These are phyloP conservation scores for Ariopsis seemanni DNA, from an alignment of 2,113 vertebrate species.

Conservation along the genomic window DNA sequence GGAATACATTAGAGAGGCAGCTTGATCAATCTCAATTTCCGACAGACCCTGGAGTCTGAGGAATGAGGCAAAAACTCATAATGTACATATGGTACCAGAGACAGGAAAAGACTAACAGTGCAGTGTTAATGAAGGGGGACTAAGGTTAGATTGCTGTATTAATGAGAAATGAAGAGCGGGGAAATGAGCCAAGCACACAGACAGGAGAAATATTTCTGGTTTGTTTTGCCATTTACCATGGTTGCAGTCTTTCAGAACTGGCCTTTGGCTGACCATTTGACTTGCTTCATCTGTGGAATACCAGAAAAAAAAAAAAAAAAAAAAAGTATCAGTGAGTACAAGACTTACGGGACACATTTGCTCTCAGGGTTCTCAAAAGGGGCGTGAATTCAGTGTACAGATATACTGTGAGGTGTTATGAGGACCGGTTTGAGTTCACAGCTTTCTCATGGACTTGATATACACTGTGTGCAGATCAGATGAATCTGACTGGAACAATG, in stretches of 20 bases:
- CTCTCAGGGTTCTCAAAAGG: background rate
- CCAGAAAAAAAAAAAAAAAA: slow-evolving; percentile 29
- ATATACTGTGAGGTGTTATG: slow-evolving; percentile 7
- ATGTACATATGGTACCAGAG: background rate
- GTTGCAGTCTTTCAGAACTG: slow-evolving; percentile 55
- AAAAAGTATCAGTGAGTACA: slow-evolving; percentile 1
- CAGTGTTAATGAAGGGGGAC: slow-evolving; percentile 26
- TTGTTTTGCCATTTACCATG: slow-evolving; percentile 48
- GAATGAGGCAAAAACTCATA: slow-evolving; percentile 21
- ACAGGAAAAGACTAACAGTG: slow-evolving; percentile 17
- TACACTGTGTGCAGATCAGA: background rate
- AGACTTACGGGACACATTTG: background rate
- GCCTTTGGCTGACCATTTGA: slow-evolving; percentile 44
- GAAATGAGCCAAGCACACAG: slow-evolving; percentile 34
- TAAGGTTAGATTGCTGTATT: slow-evolving; percentile 12
- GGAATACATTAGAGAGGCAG: slow-evolving; percentile 26
- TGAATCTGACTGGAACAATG: too few relatives aligned
- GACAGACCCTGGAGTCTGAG: slow-evolving; percentile 14
- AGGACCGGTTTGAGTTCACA: slow-evolving; percentile 20
- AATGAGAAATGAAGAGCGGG: slow-evolving; percentile 11
- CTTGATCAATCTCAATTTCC: slow-evolving; percentile 41
- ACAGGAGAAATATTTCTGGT: slow-evolving; percentile 28
- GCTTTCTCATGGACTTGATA: background rate
- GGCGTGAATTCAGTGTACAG: slow-evolving; percentile 20
- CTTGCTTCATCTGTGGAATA: slow-evolving; percentile 49